Conservation (phyloP, 2,888 invertebrate genomes). For the Aleiodes testaceus region DNA sequence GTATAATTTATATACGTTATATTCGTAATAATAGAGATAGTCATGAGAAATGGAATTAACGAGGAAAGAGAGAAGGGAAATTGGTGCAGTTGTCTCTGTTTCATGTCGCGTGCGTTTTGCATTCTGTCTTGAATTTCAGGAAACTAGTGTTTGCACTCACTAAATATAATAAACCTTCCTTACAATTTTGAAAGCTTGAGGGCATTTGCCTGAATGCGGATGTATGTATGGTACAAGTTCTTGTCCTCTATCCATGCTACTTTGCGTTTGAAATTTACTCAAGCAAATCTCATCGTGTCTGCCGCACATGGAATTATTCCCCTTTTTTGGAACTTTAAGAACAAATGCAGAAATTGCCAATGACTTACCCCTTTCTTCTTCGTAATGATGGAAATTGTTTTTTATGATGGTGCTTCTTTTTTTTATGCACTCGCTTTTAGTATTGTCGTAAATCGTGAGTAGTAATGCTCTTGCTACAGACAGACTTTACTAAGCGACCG, state of each 20-base stretch:
- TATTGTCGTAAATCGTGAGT: slow-evolving; percentile 49
- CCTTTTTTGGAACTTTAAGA: background rate
- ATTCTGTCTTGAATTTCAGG: slow-evolving; percentile 29
- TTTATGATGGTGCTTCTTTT: no score
- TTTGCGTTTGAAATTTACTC: slow-evolving; percentile 5
- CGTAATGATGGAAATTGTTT: no score
- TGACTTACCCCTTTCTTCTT: no score
- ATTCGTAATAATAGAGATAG: slow-evolving; percentile 11
- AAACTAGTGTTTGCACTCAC: slow-evolving; percentile 64
- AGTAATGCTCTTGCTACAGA: slow-evolving; percentile 55
- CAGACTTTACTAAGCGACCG: slow-evolving; percentile 50
- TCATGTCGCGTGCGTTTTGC: slow-evolving; percentile 51
- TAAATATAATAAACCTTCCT: slow-evolving; percentile 66
- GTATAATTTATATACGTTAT: slow-evolving; percentile 7
- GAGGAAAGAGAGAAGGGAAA: background rate
- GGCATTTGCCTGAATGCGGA: slow-evolving; percentile 23
- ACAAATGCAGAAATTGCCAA: no score
- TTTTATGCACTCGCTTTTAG: background rate
- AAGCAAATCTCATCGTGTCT: slow-evolving; percentile 13
- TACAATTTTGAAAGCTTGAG: slow-evolving; percentile 24
- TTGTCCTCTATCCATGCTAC: slow-evolving; percentile 17
- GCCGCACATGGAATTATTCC: background rate
- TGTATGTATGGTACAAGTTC: slow-evolving; percentile 20
- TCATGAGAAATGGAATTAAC: slow-evolving; percentile 15
- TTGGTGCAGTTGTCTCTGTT: slow-evolving; percentile 35